Base-by-base conservation (phyloP, 2,888 invertebrate genomes). In the Cacoxenus indagator region DNA sequence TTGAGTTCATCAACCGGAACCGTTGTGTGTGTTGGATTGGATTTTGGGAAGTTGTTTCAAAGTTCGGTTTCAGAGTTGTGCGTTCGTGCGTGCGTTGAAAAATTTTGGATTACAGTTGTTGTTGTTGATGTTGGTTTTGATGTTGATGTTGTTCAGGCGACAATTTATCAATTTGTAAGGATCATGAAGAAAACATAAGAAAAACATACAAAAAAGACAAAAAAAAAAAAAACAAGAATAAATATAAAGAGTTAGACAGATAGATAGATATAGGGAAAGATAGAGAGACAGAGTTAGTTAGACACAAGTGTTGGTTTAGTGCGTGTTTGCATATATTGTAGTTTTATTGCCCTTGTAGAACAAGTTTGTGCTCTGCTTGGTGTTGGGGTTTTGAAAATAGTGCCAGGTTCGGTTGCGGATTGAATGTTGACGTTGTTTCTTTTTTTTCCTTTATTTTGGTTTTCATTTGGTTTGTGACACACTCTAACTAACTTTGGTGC, bases 211-310 rank as follows among this genome's bases (percentile, higher is more conserved):
- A 54, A 57, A 31, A 78, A 80, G 76, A 80, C 80, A 80, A 80
- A 81, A 82, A 76, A 76, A 77, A 78, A 81, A 82, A 78, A 78
- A 84, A 83, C 75, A 74, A 76, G 81, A 83, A 84, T 81, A 76
- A 82, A 84, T 75, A 82, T 84, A 84, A 68, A 54, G 59, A 46
- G 51, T 27, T 22, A 19, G 61, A 22, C 9, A 48, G 43, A 62
- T 22, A 62, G 1, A 43, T 5, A 43, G 45, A 45, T 43, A 24
- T 4, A 4, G 2, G 14, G 37, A 4, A 37, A 37, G 37, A 37
- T 37, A 5, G 37, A 11, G 37, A 37, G 14, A 37, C 9, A 37
- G 37, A 37, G 14, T 11, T 8, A 37, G 37, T 11, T 8, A 37
- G 37, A 37, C 31, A 31, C 4, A 31, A 5, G 14, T 37, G 14